Evolutionary conservation across 2,797 vertebrate genomes (phyloP).

Genomic region (Paedocypris micromegethes): DNA sequence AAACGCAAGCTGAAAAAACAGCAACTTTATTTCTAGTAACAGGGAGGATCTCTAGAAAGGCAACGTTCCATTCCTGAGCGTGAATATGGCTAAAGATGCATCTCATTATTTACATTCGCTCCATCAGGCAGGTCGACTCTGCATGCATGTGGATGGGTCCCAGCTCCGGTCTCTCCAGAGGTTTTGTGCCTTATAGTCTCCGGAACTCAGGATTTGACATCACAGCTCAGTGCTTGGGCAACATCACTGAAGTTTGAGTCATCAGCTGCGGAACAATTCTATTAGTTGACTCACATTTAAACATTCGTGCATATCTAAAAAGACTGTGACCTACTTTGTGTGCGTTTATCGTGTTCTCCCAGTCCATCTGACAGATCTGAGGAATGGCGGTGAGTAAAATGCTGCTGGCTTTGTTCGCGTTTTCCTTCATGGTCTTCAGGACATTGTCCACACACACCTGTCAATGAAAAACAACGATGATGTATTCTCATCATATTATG

Average conservation of each 20-base stretch:
- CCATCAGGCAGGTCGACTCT: no score
- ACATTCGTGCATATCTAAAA: neutral
- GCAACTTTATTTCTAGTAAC: no score
- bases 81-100: no score
- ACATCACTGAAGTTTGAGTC: constrained; percentile 79
- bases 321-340: constrained; percentile 73
- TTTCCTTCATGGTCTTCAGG: constrained; percentile 92
- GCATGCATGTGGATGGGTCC: no score
- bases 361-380: constrained; percentile 87
- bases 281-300: neutral
- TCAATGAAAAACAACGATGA: constrained; percentile 2
- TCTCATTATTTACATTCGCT: no score
- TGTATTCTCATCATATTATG: neutral
- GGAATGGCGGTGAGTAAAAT: constrained; percentile 90
- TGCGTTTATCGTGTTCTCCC: constrained; percentile 75
- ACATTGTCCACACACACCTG: constrained; percentile 96
- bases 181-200: no score
- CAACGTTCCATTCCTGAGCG: no score
- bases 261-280: constrained; percentile 69
- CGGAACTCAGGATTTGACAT: neutral
- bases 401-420: constrained; percentile 93
- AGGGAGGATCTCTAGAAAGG: no score
- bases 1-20: no score
- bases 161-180: no score
- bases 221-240: constrained; percentile 79